Percentiles rank a stretch among this genome's conserved stretches.
phyloP scores from a whole-genome alignment of 2,113 vertebrate genomes.

The Smithornis capensis region DNA sequence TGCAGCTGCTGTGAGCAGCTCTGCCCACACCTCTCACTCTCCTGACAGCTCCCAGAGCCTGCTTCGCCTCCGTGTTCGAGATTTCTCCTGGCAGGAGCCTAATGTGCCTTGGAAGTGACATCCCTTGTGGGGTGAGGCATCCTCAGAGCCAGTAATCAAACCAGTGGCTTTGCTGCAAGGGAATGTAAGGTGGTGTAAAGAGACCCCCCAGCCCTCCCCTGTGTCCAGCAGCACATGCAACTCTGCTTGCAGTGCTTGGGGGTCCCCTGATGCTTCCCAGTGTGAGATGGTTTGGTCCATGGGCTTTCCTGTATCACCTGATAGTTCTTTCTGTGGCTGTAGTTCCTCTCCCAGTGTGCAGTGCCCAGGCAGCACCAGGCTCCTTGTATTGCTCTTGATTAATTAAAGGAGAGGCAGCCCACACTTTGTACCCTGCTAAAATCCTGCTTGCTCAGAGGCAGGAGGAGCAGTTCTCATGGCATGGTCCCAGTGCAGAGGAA shows the following conservation, averaged over 20 bases:
- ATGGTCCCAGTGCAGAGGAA: accelerated
- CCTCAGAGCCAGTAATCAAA: not conserved
- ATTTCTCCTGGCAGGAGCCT: not conserved
- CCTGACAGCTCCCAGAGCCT: not conserved
- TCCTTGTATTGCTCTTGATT: not conserved
- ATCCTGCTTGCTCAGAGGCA: not conserved
- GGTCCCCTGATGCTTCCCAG: not conserved
- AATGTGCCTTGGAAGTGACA: not conserved
- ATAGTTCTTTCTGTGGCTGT: not conserved
- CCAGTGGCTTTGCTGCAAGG: not conserved
- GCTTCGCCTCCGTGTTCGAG: not conserved
- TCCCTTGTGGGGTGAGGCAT: accelerated
- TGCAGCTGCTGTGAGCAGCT: not conserved
- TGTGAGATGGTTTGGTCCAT: accelerated
- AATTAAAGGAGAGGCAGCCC: not conserved
- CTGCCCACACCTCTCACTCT: not conserved
- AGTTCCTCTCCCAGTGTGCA: not conserved
- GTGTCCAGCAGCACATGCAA: accelerated
- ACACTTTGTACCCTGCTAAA: not conserved
- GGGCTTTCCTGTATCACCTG: accelerated
- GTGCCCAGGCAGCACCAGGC: not conserved
- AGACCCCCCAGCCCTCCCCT: not conserved
- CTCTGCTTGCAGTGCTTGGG: not conserved
- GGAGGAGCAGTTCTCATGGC: not conserved
- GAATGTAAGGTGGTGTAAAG: not conserved